Base-by-base conservation (phyloP, 64 coral and sea anemone species). In the Stichodactyla helianthus region DNA sequence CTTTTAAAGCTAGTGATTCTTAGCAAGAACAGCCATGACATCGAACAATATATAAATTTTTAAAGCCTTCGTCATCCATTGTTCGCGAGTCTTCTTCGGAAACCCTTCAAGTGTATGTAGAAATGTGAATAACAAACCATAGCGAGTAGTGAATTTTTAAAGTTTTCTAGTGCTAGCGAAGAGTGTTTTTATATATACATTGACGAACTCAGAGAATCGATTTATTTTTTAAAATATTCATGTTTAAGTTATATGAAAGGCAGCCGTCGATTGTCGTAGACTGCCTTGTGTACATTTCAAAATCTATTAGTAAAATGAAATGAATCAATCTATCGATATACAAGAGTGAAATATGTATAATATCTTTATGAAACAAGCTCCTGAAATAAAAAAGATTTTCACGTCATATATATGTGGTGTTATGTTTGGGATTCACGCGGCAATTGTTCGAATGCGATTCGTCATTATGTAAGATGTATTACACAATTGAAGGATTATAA, bases 181-280 rank as follows among this genome's bases (percentile, higher is more conserved):
- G 26, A 74, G 68, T 74, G 68, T 74, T 74, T 74, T 74, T 74
- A 74, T 74, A 74, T 35, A 31, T 74, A 31, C 68, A 74, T 74
- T n/a, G 18, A 74, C 23, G 10, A n/a, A 28, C 68, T 74, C 26
- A 74, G 25, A 27, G 23, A 31, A 74, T 27, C 68, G 22, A 74
- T 74, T 31, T 74, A 74, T 74, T 74, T 74, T 68, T 74, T 27
- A 74, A 74, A 9, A 74, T 35, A 31, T 74, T 11, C 68, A 74
- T 74, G 68, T 74, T 31, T 74, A 74, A 74, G 68, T 74, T 74
- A 74, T 74, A 11, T 74, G 6, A 5, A 74, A 31, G 68, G 68
- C 68, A 23, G 25, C 68, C 26, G 68, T 31, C 23, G 27, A 74
- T 31, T 31, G 6, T 6, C 16, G 19, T 4, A 18, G 62, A 65